Evolutionary conservation across 2,797 vertebrate genomes (phyloP).

Genomic region (Clarias pachynema): DNA sequence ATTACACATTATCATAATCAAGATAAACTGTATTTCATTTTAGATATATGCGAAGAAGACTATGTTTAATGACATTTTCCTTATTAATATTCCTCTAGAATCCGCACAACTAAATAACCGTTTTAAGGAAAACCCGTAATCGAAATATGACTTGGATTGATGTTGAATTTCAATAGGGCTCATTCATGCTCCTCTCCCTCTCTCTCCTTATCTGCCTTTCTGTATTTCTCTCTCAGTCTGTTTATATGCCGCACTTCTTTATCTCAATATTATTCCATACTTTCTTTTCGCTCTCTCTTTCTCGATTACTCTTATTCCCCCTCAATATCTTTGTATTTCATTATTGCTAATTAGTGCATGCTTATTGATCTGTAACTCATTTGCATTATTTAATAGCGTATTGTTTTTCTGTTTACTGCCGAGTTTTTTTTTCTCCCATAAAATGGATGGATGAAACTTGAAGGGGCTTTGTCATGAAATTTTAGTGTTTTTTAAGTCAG

Average conservation of each 20-base stretch:
- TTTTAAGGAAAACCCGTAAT: not conserved
- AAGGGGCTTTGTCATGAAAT: not conserved
- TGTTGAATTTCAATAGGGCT: not conserved
- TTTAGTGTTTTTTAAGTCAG: not conserved
- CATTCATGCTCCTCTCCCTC: not conserved
- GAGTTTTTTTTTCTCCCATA: not conserved
- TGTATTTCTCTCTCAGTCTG: not conserved
- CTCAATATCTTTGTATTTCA: not conserved
- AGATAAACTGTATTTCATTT: not conserved
- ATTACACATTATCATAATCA: not conserved
- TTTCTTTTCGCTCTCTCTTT: not conserved
- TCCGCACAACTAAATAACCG: not conserved
- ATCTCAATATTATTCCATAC: not conserved
- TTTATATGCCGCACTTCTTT: not conserved
- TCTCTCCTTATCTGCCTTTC: conserved; percentile 2
- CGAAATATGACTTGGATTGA: not conserved
- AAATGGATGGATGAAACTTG: not conserved
- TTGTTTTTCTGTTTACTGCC: not conserved
- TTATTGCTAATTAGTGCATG: not conserved
- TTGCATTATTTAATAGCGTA: not conserved
- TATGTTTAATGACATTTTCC: not conserved
- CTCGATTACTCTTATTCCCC: not conserved
- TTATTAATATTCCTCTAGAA: not conserved
- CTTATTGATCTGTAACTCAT: conserved; percentile 5
- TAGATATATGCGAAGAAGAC: not conserved